Base-by-base conservation (phyloP, 2,888 invertebrate genomes). In the Labia minor region DNA sequence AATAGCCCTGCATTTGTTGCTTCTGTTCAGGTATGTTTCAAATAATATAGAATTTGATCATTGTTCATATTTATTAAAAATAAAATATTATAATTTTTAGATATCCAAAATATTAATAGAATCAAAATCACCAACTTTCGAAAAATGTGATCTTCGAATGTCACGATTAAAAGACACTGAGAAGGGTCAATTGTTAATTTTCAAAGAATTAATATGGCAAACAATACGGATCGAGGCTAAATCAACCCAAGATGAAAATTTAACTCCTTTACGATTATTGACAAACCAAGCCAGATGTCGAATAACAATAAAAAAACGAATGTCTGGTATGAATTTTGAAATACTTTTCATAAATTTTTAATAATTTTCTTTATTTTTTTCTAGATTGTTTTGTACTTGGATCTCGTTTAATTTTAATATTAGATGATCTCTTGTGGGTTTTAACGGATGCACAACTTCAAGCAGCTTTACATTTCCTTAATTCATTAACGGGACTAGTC, bases 201-300 rank as follows among this genome's bases (percentile, higher is more conserved):
- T 98, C 80, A 99, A 99, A 83, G 92, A 95, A 80, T 80, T 98
- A 66, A 91, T 92, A 76, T 99, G 99, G 98, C 96, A 98, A 79
- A 93, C 94, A 65, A 87, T 98, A 19, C 84, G 96, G 70, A 91
- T 98, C 74, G 97, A 98, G 79, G 97, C 97, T 11, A 90, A 87
- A 74, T 92, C 93, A 68, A 88, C 88, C 64, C 83, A 84, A 75
- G 88, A 88, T 75, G 82, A 82, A 72, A 85, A 85, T 69, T 79
- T 94, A 66, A 94, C 95, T 0, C 98, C 99, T 0, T 80, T 99
- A 63, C 82, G 97, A 70, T 82, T 99, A 70, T 83, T 99, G 21
- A 91, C 97, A 19, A 96, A 96, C 79, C 93, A 92, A 77, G 94
- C 96, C 49, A 88, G 90, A 76, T 95, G 97, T 77, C 85, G 96